A percentile compares a stretch with the other conserved stretches of the same genome.
Conservation (phyloP, 2,797 vertebrate genomes). For the Eleutherodactylus coqui region DNA sequence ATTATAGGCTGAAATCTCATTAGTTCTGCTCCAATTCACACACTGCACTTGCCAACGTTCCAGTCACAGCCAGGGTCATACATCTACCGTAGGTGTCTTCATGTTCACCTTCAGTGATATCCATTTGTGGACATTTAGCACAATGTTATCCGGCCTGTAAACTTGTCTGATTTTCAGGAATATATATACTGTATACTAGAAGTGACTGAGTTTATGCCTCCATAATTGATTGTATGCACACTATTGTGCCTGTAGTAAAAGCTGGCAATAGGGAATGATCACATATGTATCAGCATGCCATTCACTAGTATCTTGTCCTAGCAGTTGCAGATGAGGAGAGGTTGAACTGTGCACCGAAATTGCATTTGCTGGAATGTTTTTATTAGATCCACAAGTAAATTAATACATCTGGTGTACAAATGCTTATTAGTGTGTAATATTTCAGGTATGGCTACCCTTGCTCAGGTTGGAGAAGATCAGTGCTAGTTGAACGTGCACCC, state of each 20-base stretch:
- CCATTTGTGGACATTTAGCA: neutral
- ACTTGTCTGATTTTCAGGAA: neutral
- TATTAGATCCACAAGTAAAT: too few species aligned
- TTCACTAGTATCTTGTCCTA: neutral
- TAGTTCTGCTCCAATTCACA: constrained; percentile 7
- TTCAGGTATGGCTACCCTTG: too few species aligned
- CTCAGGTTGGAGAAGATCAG: too few species aligned
- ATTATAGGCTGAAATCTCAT: constrained; percentile 5
- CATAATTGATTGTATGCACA: neutral
- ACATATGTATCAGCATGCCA: neutral
- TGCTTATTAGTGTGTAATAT: too few species aligned
- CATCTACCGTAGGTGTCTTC: neutral
- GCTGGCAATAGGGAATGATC: neutral
- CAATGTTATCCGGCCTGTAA: neutral
- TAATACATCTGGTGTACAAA: too few species aligned
- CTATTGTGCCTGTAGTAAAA: too few species aligned
- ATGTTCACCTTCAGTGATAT: neutral
- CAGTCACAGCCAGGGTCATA: neutral
- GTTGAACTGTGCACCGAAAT: too few species aligned
- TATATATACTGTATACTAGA: neutral
- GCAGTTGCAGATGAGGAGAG: too few species aligned
- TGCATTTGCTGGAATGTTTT: too few species aligned
- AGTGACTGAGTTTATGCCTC: neutral
- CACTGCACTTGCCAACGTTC: neutral
- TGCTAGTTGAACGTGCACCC: too few species aligned